Evolutionary conservation across 1,140 invertebrate species (phyloP).

Genomic region (Drosophila athabasca): DNA sequence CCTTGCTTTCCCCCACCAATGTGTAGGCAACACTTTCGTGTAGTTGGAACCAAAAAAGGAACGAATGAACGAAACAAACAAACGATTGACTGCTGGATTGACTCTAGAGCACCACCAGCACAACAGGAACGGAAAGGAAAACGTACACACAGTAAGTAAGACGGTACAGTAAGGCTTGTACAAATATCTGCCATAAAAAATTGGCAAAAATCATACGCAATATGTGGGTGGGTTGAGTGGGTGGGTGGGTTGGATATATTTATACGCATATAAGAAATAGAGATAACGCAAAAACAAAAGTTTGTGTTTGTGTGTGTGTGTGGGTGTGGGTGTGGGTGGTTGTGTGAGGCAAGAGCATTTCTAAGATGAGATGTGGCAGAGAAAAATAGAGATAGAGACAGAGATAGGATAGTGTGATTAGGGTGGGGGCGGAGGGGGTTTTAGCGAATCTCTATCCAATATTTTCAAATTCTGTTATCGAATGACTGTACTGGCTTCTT

Average conservation of each 20-base stretch:
- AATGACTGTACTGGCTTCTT: conserved; percentile 19
- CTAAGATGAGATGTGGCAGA: conserved; percentile 39
- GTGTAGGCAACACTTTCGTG: background rate
- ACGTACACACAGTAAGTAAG: conserved; percentile 20
- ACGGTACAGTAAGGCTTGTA: conserved; percentile 15
- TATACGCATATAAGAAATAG: conserved; percentile 27
- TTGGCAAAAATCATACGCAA: conserved; percentile 45
- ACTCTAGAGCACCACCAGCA: conserved; percentile 5
- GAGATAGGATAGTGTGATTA: background rate
- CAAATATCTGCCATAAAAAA: conserved; percentile 26
- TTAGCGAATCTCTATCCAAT: conserved; percentile 36
- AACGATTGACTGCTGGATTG: conserved; percentile 1
- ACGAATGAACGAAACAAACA: conserved; percentile 19
- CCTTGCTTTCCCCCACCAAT: no score
- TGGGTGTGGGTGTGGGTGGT: background rate
- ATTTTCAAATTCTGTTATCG: conserved; percentile 20
- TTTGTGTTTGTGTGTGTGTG: conserved; percentile 12
- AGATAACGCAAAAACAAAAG: conserved; percentile 41
- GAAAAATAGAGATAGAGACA: conserved; percentile 20
- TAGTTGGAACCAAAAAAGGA: background rate
- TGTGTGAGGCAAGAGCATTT: conserved; percentile 23
- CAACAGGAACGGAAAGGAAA: conserved; percentile 25
- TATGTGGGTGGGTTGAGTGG: conserved; percentile 15
- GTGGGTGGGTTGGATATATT: conserved; percentile 22
- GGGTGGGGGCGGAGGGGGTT: background rate